These are phyloP conservation scores for Ormyrus nitidulus DNA, from an alignment of 2,888 invertebrate species.

Conservation along the genomic window DNA sequence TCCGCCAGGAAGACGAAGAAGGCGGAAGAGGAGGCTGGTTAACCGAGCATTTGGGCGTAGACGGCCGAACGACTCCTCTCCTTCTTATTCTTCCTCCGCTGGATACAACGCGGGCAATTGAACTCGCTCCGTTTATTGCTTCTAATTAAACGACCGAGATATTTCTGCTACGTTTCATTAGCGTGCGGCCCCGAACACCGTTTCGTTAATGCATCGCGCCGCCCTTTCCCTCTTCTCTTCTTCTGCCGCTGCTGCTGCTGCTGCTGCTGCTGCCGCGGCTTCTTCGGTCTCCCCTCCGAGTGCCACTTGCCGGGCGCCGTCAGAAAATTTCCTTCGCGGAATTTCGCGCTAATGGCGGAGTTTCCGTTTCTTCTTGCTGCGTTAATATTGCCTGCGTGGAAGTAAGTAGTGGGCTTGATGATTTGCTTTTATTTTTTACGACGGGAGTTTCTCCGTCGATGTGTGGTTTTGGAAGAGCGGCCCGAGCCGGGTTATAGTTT, in stretches of 20 bases:
- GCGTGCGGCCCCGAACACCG: constrained; percentile 62
- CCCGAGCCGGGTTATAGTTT: too few relatives aligned
- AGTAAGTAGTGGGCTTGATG: not conserved
- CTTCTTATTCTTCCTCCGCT: constrained; percentile 13
- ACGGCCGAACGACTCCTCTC: constrained; percentile 15
- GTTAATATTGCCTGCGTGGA: not conserved
- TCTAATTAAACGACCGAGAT: constrained; percentile 74
- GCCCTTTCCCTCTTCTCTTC: constrained; percentile 5
- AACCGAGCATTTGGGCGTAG: constrained; percentile 20
- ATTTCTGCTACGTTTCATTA: constrained; percentile 73
- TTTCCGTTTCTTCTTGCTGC: constrained; percentile 9
- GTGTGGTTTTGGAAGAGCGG: too few relatives aligned
- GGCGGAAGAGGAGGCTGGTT: constrained; percentile 55
- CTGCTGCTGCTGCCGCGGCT: too few relatives aligned
- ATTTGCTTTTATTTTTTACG: not conserved
- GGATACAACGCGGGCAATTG: constrained; percentile 65
- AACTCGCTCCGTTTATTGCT: constrained; percentile 73
- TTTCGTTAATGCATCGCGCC: constrained; percentile 65
- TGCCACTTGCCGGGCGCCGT: not conserved
- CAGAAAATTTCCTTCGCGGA: constrained; percentile 32
- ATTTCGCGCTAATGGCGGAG: constrained; percentile 17
- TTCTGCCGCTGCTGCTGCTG: too few relatives aligned
- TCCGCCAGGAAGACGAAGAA: constrained; percentile 58
- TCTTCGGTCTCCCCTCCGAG: too few relatives aligned
- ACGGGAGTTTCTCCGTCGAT: too few relatives aligned